phyloP scores from a whole-genome alignment of 2,113 vertebrate genomes.

The Myotis lucifugus region DNA sequence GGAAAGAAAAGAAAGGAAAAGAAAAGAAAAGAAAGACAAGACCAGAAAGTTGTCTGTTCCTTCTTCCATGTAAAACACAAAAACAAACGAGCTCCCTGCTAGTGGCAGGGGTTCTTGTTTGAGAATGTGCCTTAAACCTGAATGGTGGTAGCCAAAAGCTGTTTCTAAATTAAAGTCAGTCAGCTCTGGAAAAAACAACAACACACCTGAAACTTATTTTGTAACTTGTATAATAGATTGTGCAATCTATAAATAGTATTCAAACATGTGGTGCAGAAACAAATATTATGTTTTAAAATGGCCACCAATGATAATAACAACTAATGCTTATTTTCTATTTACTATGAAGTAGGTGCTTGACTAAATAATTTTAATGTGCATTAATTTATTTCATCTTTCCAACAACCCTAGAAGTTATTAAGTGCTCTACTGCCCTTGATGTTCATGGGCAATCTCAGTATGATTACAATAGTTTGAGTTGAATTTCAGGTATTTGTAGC shows the following conservation, averaged over 20 bases:
- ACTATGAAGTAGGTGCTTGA: background rate
- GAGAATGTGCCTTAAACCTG: conserved; percentile 82
- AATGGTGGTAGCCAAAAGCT: conserved; percentile 75
- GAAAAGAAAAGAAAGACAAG: background rate
- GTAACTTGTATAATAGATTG: background rate
- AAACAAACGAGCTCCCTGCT: conserved; percentile 28
- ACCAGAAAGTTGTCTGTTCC: conserved; percentile 54
- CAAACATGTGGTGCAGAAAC: conserved; percentile 3
- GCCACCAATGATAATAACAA: background rate
- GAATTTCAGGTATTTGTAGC: conserved; percentile 16
- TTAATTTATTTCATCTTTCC: conserved; percentile 45
- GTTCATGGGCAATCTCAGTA: background rate
- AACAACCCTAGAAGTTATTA: conserved; percentile 19
- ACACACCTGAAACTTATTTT: background rate
- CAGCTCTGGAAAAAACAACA: conserved; percentile 17
- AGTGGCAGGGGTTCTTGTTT: conserved; percentile 55
- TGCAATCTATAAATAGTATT: conserved; percentile 49
- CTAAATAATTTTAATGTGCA: background rate
- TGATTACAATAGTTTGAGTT: background rate
- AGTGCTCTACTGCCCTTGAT: background rate
- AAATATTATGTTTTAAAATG: conserved; percentile 44
- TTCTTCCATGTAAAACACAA: background rate
- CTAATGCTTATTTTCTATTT: conserved; percentile 18
- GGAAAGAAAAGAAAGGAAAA: too few species aligned
- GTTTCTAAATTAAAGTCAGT: conserved; percentile 82